A percentile compares a stretch with the other conserved stretches of the same genome.
phyloP scores from a whole-genome alignment of 2,888 invertebrate genomes.

The Anorthoa munda region DNA sequence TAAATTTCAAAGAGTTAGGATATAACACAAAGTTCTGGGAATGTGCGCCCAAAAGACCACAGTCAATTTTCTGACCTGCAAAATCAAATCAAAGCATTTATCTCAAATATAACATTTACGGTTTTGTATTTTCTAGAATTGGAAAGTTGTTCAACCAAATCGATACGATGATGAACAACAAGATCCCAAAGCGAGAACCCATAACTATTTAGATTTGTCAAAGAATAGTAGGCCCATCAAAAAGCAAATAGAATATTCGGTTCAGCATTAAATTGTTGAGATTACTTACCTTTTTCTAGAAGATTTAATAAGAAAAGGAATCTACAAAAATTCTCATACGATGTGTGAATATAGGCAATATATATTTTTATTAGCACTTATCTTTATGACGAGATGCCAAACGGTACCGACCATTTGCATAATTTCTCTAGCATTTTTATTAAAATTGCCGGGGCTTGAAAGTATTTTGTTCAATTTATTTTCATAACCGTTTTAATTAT shows the following conservation, averaged over 20 bases:
- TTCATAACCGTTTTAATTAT: slow-evolving; percentile 50
- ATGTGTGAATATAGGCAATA: slow-evolving; percentile 53
- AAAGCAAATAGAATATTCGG: background rate
- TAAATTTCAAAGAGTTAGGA: background rate
- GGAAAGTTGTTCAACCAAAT: too few relatives aligned
- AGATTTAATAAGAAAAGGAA: slow-evolving; percentile 32
- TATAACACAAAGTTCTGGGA: background rate
- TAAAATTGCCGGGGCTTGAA: slow-evolving; percentile 43
- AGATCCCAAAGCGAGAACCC: background rate
- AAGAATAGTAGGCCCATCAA: background rate
- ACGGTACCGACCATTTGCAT: slow-evolving; percentile 52
- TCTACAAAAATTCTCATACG: slow-evolving; percentile 23
- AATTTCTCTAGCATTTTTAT: slow-evolving; percentile 56
- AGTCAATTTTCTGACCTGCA: too few relatives aligned
- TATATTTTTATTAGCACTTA: slow-evolving; percentile 58
- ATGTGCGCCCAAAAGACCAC: too few relatives aligned
- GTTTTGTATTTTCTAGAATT: too few relatives aligned
- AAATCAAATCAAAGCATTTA: background rate
- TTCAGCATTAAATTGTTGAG: background rate
- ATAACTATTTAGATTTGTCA: background rate
- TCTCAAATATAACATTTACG: too few relatives aligned
- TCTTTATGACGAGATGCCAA: slow-evolving; percentile 54
- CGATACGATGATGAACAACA: too few relatives aligned
- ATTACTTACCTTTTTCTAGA: background rate
- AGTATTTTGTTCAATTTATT: slow-evolving; percentile 54